Percentiles rank a stretch among this genome's conserved stretches.
phyloP scores from a whole-genome alignment of 2,113 vertebrate genomes.

The Oxyura jamaicensis region DNA sequence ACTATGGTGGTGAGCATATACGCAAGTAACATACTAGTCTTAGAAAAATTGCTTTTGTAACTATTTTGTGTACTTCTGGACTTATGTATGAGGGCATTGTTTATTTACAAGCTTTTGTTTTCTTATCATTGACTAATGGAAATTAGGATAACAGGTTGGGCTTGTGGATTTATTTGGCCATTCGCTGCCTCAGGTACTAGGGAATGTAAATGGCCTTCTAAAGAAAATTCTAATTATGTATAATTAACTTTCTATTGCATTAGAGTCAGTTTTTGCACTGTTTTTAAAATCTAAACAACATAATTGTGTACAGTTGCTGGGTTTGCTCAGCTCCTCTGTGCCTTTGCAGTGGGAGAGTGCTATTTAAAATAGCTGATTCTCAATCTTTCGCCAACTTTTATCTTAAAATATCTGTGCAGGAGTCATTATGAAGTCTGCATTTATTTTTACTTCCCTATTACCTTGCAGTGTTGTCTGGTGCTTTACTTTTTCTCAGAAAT shows the following conservation, averaged over 20 bases:
- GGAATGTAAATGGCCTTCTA: not conserved
- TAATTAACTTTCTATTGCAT: not conserved
- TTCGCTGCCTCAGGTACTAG: not conserved
- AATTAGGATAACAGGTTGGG: not conserved
- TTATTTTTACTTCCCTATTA: not conserved
- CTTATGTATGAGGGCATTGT: not conserved
- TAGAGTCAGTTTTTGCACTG: not conserved
- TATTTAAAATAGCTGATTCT: not conserved
- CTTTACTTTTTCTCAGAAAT: not conserved
- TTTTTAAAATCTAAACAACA: not conserved
- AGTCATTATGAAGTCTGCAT: not conserved
- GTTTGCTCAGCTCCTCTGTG: not conserved
- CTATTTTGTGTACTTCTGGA: not conserved
- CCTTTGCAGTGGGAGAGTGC: not conserved
- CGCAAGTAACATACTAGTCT: not conserved
- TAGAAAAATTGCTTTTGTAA: not conserved
- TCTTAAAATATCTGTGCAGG: not conserved
- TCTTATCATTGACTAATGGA: not conserved
- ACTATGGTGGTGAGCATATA: not conserved
- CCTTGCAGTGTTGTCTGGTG: fast-evolving
- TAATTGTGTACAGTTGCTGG: not conserved
- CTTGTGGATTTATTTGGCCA: not conserved
- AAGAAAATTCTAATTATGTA: too few species aligned
- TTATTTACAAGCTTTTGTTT: not conserved
- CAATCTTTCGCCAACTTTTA: not conserved